Percentiles rank a stretch among this genome's conserved stretches.
Conservation (phyloP, 2,888 invertebrate genomes). For the Amaurobius ferox region DNA sequence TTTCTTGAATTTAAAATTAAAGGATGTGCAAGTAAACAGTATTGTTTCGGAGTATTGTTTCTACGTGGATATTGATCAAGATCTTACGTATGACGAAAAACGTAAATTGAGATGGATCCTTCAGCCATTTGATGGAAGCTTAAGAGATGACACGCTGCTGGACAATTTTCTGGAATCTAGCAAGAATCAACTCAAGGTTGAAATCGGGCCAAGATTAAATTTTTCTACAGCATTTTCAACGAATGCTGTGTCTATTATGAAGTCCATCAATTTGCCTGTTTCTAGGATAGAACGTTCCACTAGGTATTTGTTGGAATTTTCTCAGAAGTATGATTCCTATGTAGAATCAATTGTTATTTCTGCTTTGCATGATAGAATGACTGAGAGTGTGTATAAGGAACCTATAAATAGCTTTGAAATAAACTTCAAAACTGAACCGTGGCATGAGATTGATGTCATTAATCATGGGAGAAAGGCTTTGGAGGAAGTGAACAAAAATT, state of each 20-base stretch:
- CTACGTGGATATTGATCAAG: slow-evolving; percentile 83
- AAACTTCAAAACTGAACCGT: slow-evolving; percentile 82
- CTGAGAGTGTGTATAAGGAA: slow-evolving; percentile 87
- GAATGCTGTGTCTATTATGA: slow-evolving; percentile 96
- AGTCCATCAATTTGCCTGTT: slow-evolving; percentile 87
- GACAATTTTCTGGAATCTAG: neutral
- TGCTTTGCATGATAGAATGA: slow-evolving; percentile 91
- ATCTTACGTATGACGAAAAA: slow-evolving; percentile 82
- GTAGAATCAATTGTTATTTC: slow-evolving; percentile 70
- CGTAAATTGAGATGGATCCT: slow-evolving; percentile 87
- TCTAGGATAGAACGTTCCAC: slow-evolving; percentile 88
- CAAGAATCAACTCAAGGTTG: slow-evolving; percentile 9
- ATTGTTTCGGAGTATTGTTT: slow-evolving; percentile 87
- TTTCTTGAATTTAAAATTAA: slow-evolving; percentile 34
- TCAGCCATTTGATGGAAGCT: slow-evolving; percentile 80
- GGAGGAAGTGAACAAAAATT: slow-evolving; percentile 86
- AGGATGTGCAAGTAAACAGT: slow-evolving; percentile 38
- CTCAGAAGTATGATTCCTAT: slow-evolving; percentile 43
- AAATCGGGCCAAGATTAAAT: slow-evolving; percentile 83
- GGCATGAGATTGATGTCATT: slow-evolving; percentile 90
- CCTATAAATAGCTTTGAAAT: slow-evolving; percentile 81
- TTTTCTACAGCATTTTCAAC: slow-evolving; percentile 97
- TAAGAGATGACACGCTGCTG: slow-evolving; percentile 19
- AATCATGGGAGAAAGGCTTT: slow-evolving; percentile 87
- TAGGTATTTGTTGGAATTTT: slow-evolving; percentile 82